phyloP scores from a whole-genome alignment of 2,113 vertebrate genomes.

The Tachysurus vachellii region DNA sequence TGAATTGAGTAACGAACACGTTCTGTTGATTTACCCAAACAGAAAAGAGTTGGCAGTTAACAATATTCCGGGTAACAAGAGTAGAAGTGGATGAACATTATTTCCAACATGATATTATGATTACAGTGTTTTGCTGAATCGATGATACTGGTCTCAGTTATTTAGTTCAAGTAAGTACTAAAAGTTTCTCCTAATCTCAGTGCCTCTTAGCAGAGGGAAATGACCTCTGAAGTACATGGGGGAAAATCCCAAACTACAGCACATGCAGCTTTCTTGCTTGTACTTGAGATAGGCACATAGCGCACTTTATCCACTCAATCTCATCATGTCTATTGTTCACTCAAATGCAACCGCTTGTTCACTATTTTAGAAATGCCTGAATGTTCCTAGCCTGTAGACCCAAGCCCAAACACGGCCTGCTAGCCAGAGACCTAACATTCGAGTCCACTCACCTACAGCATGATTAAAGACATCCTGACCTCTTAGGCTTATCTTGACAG shows the following conservation, averaged over 20 bases:
- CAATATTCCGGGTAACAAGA: not conserved
- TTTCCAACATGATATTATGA: not conserved
- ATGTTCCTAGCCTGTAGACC: not conserved
- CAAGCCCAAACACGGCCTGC: not conserved
- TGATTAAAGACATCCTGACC: slow-evolving; percentile 2
- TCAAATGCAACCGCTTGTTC: not conserved
- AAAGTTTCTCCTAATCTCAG: not conserved
- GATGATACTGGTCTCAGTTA: not conserved
- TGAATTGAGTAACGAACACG: not conserved
- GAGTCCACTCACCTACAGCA: not conserved
- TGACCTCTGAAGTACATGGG: not conserved
- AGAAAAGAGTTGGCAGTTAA: not conserved
- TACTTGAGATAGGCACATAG: not conserved
- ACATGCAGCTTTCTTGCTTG: not conserved
- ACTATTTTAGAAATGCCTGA: not conserved
- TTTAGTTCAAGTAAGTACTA: not conserved
- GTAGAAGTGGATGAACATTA: not conserved
- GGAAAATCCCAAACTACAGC: slow-evolving; percentile 22
- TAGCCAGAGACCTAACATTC: not conserved
- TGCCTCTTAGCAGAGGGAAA: slow-evolving; percentile 11
- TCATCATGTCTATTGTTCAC: not conserved
- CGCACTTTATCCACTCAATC: not conserved
- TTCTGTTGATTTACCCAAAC: not conserved
- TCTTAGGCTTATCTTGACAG: not conserved
- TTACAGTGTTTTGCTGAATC: not conserved